Conservation (phyloP, 2,113 vertebrate species). For the Collichthys lucidus region DNA sequence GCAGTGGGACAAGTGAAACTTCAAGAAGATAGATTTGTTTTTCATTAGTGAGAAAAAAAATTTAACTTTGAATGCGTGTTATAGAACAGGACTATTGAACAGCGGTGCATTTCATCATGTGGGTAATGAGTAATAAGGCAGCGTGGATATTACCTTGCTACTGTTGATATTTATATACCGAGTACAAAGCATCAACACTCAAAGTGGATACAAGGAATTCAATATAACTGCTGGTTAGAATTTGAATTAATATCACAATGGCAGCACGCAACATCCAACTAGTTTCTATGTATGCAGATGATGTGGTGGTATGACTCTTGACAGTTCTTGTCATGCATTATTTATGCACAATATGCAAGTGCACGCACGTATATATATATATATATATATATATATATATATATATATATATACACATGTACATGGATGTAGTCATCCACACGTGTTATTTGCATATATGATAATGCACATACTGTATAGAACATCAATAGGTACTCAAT, state of each 20-base stretch:
- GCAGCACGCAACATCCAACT: background rate
- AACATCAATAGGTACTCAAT: background rate
- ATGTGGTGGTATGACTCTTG: background rate
- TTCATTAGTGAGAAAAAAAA: background rate
- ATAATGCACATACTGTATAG: background rate
- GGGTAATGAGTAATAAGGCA: slow-evolving; percentile 23
- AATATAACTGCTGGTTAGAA: background rate
- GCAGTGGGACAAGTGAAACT: too few relatives aligned
- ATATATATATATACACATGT: background rate
- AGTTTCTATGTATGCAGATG: background rate
- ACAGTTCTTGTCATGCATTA: background rate
- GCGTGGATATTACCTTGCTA: slow-evolving; percentile 5
- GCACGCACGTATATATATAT: background rate
- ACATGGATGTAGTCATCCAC: background rate
- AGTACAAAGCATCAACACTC: background rate
- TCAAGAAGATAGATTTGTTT: background rate
- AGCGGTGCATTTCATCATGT: slow-evolving; percentile 21
- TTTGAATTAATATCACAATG: slow-evolving; percentile 5
- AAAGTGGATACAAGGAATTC: background rate
- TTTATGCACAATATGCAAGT: background rate
- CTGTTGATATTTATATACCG: background rate
- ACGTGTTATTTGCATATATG: background rate
- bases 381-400: too few relatives aligned
- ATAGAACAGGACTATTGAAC: background rate
- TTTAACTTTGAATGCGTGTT: background rate